phyloP scores from a whole-genome alignment of 2,113 vertebrate species.

The Guaruba guarouba region DNA sequence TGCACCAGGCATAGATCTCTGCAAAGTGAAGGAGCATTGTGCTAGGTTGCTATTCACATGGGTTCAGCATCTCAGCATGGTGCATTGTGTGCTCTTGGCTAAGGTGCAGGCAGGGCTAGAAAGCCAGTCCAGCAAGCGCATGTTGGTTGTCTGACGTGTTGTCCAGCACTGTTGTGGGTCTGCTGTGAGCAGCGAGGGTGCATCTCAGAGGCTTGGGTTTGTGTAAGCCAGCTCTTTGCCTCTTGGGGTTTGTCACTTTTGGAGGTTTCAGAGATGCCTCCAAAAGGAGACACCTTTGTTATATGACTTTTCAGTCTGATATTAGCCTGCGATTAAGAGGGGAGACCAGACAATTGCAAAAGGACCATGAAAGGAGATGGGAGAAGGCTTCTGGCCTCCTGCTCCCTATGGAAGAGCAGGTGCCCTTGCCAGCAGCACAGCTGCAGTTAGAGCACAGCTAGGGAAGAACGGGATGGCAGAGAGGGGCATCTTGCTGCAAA shows the following conservation, averaged over 20 bases:
- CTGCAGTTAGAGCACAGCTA: neutral
- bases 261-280: neutral
- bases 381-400: neutral
- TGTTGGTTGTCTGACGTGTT: neutral
- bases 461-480: neutral
- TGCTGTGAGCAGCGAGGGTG: neutral
- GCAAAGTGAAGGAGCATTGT: neutral
- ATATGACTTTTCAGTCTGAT: neutral
- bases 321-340: neutral
- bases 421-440: neutral
- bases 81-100: neutral
- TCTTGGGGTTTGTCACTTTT: neutral
- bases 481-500: neutral
- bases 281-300: neutral
- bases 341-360: neutral
- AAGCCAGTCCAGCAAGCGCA: neutral
- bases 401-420: neutral
- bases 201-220: neutral
- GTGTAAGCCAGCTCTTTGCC: neutral
- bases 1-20: neutral
- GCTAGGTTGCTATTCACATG: fast-evolving
- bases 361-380: neutral
- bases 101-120: neutral
- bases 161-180: neutral
- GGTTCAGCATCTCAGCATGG: neutral